Conservation (phyloP, 2,113 vertebrate species). For the Furnarius figulus region DNA sequence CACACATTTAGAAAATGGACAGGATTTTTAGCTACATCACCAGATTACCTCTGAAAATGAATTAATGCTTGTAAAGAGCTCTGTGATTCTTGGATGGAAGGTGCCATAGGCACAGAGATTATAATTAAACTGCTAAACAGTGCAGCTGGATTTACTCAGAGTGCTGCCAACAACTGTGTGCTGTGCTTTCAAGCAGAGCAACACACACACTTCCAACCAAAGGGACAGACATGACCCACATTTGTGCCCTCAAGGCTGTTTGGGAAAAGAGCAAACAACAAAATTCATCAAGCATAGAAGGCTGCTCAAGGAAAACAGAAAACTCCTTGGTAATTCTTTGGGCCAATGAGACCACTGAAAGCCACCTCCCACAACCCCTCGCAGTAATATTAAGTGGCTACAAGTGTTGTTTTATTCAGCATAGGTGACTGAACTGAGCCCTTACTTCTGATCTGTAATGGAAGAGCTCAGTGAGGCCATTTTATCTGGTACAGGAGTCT, state of each 20-base stretch:
- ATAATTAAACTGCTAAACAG: constrained; percentile 12
- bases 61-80: neutral
- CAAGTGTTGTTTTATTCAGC: neutral
- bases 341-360: neutral
- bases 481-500: neutral
- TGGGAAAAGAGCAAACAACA: neutral
- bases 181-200: neutral
- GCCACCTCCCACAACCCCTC: neutral
- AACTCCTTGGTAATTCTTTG: neutral
- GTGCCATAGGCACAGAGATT: neutral
- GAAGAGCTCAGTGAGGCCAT: neutral
- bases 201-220: neutral
- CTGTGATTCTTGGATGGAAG: neutral
- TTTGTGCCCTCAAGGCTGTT: neutral
- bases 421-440: neutral
- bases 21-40: neutral
- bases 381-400: neutral
- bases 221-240: neutral
- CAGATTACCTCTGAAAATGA: neutral
- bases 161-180: neutral
- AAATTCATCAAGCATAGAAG: neutral
- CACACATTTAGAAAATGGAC: neutral
- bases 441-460: neutral
- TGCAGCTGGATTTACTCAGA: constrained; percentile 8
- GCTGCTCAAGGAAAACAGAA: neutral